These are phyloP conservation scores for Drosophila imparisetae DNA, from an alignment of 2,888 invertebrate genomes.

Conservation along the genomic window DNA sequence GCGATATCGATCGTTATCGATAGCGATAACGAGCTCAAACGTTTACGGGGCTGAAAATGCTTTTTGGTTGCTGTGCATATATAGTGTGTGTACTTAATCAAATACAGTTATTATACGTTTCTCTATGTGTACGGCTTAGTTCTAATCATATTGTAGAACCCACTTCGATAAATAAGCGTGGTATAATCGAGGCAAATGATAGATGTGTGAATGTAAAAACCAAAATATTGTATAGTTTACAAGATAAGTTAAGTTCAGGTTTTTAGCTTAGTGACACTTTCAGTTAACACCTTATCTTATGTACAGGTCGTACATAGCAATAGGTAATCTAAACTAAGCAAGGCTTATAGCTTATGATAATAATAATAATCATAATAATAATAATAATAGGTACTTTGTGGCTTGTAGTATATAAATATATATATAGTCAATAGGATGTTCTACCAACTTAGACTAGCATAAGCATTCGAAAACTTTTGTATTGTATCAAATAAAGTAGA, in stretches of 20 bases:
- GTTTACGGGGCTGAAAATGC: slow-evolving; percentile 47
- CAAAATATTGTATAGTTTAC: neutral
- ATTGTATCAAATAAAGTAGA: slow-evolving; percentile 4
- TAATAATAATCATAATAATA: neutral
- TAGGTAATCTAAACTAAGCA: slow-evolving; percentile 7
- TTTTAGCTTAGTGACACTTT: neutral
- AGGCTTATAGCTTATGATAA: neutral
- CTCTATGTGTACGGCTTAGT: slow-evolving; percentile 15
- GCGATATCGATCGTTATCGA: slow-evolving; percentile 22
- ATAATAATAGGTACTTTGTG: neutral
- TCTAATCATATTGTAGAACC: neutral
- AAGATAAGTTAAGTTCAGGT: neutral
- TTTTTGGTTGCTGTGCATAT: slow-evolving; percentile 39
- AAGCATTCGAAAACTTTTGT: slow-evolving; percentile 16
- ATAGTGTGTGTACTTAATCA: slow-evolving; percentile 35
- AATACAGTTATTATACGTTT: slow-evolving; percentile 13
- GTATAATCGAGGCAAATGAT: slow-evolving; percentile 4
- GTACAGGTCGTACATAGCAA: neutral
- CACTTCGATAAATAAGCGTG: neutral
- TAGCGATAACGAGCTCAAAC: slow-evolving; percentile 17
- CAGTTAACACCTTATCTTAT: slow-evolving; percentile 16
- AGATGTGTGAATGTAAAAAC: neutral
- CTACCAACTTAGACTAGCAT: slow-evolving; percentile 19
- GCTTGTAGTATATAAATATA: neutral
- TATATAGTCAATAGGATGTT: neutral